Conservation (phyloP, 2,888 invertebrate genomes). For the Melanostoma mellinum region DNA sequence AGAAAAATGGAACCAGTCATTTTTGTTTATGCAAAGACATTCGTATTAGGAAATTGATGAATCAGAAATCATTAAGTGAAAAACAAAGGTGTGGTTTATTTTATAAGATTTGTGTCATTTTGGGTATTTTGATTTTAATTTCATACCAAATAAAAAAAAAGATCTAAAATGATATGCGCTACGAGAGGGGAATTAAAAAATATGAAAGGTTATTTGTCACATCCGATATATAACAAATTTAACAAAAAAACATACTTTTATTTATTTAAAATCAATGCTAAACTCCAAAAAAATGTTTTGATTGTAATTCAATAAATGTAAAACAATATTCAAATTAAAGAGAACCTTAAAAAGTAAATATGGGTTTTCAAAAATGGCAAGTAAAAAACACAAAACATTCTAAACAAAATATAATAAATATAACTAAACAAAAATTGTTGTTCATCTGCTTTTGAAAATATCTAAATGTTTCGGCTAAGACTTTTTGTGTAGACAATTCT, state of each 20-base stretch:
- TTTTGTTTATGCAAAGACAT: constrained; percentile 60
- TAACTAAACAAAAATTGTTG: too few relatives aligned
- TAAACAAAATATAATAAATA: constrained; percentile 40
- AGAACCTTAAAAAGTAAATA: constrained; percentile 42
- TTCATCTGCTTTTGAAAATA: too few relatives aligned
- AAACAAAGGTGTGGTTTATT: constrained; percentile 48
- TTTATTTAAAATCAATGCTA: constrained; percentile 50
- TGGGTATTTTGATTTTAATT: constrained; percentile 29
- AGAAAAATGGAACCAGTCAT: constrained; percentile 67
- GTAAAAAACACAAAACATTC: constrained; percentile 68
- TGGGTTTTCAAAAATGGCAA: constrained; percentile 46
- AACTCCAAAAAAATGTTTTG: constrained; percentile 71
- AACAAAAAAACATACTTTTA: constrained; percentile 18
- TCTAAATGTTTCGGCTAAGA: too few relatives aligned
- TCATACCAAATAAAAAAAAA: neutral
- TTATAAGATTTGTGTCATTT: constrained; percentile 35
- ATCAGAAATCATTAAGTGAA: constrained; percentile 71
- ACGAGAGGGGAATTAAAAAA: constrained; percentile 35
- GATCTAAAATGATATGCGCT: constrained; percentile 51
- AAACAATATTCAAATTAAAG: constrained; percentile 74
- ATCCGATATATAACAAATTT: constrained; percentile 34
- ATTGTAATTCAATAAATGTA: constrained; percentile 66
- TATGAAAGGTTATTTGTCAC: constrained; percentile 64
- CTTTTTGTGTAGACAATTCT: too few relatives aligned
- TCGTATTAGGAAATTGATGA: constrained; percentile 74